A percentile compares a stretch with the other conserved stretches of the same genome.
phyloP scores from a whole-genome alignment of 2,113 vertebrate genomes.

The Eretmochelys imbricata region DNA sequence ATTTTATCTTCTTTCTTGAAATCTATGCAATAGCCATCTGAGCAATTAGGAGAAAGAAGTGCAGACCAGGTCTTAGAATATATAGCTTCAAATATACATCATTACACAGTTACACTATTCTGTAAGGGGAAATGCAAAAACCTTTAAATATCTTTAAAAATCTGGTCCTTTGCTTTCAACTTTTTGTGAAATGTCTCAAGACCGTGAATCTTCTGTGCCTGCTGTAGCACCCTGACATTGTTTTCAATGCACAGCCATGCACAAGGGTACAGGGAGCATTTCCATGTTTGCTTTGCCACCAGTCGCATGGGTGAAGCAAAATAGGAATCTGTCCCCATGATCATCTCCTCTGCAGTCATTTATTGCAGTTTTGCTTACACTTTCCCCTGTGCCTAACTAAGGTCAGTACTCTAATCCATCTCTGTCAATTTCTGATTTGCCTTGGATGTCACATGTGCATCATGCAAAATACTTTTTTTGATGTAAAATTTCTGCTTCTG shows the following conservation, averaged over 20 bases:
- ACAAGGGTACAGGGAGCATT: not conserved
- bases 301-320: not conserved
- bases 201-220: not conserved
- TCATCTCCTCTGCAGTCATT: not conserved
- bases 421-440: not conserved
- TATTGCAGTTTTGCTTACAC: not conserved
- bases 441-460: not conserved
- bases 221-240: not conserved
- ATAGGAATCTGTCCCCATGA: not conserved
- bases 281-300: not conserved
- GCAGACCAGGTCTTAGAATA: not conserved
- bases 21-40: not conserved
- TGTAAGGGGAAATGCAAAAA: not conserved
- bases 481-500: not conserved
- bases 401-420: not conserved
- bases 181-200: not conserved
- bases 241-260: not conserved
- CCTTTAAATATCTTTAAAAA: not conserved
- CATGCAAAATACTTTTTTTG: not conserved
- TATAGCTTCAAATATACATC: not conserved
- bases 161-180: not conserved
- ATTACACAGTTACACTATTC: not conserved
- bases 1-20: not conserved
- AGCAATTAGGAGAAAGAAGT: not conserved
- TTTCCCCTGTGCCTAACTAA: not conserved